These are phyloP conservation scores for Menura novaehollandiae DNA, from an alignment of 2,113 vertebrate genomes.

Conservation along the genomic window DNA sequence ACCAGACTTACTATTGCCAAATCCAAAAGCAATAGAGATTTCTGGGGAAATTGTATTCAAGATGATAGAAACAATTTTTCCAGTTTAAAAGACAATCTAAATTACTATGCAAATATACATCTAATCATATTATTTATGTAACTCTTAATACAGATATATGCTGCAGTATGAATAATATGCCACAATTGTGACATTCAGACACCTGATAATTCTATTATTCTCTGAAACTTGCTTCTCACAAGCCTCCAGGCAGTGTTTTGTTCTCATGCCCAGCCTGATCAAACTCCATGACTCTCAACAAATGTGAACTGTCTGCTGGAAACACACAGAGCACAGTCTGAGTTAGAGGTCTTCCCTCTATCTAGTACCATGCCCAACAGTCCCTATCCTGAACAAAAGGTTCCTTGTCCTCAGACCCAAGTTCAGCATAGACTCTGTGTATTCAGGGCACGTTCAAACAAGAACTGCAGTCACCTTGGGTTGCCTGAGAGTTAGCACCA, in stretches of 20 bases:
- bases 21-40: neutral
- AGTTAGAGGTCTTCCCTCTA: neutral
- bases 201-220: neutral
- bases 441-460: neutral
- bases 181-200: neutral
- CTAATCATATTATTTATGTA: neutral
- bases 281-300: neutral
- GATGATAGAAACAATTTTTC: neutral
- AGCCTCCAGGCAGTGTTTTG: neutral
- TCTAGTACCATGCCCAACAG: neutral
- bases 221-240: neutral
- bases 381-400: neutral
- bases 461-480: neutral
- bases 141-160: neutral
- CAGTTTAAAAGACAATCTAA: neutral
- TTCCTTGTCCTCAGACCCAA: neutral
- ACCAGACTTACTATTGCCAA: neutral
- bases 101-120: neutral
- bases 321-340: accelerated
- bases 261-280: neutral
- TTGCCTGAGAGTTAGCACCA: neutral
- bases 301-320: neutral
- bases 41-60: neutral
- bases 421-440: neutral
- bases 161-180: neutral